Percentiles rank a stretch among this genome's conserved stretches.
Conservation (phyloP, 2,797 vertebrate genomes). For the Tangara arthus region DNA sequence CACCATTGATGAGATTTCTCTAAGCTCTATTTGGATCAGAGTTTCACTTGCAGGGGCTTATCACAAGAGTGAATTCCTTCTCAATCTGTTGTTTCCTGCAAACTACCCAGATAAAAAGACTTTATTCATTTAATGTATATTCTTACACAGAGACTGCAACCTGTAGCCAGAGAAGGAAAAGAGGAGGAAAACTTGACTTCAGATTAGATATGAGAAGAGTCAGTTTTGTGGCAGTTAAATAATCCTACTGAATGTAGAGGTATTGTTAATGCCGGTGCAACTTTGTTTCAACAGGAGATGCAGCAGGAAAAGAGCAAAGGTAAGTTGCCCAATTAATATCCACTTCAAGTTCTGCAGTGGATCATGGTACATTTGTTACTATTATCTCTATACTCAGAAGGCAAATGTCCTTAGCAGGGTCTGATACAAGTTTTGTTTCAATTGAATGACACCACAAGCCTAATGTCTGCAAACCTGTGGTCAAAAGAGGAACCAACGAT, state of each 20-base stretch:
- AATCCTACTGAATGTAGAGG: background rate
- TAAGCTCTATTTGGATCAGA: background rate
- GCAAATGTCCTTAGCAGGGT: background rate
- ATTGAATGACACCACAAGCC: background rate
- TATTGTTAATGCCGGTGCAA: background rate
- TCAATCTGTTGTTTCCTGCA: background rate
- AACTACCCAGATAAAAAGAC: background rate
- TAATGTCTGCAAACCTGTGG: background rate
- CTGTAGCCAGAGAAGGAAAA: background rate
- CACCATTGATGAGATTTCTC: background rate
- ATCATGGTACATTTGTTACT: background rate
- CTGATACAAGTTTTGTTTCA: background rate
- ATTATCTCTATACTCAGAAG: background rate
- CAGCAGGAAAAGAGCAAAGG: background rate
- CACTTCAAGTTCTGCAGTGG: background rate
- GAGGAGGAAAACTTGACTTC: background rate
- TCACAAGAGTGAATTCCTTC: background rate
- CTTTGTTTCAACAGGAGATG: background rate
- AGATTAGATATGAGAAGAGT: background rate
- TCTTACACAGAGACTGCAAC: background rate
- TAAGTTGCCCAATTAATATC: background rate
- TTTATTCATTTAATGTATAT: background rate
- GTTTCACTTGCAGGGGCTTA: background rate
- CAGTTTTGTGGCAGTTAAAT: background rate
- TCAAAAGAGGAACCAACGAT: background rate